A percentile compares a stretch with the other conserved stretches of the same genome.
phyloP scores from a whole-genome alignment of 2,888 invertebrate genomes.

The Criorhina ranunculi region DNA sequence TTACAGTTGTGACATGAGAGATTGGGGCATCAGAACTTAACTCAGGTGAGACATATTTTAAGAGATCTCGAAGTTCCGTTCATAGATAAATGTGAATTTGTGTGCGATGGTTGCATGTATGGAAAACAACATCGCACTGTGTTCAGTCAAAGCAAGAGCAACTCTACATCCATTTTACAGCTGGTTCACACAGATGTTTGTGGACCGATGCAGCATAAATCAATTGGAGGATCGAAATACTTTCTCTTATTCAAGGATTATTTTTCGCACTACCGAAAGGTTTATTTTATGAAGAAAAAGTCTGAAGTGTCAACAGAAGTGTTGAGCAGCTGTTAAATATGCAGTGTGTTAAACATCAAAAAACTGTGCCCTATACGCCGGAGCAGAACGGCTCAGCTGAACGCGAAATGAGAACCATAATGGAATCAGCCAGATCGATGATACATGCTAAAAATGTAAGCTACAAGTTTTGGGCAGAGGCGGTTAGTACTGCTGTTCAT shows the following conservation, averaged over 20 bases:
- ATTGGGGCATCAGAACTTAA: slow-evolving; percentile 12
- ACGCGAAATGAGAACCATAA: slow-evolving; percentile 51
- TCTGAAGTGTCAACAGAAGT: slow-evolving; percentile 10
- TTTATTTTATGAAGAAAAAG: slow-evolving; percentile 1
- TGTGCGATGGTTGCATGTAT: slow-evolving; percentile 18
- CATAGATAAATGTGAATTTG: not conserved
- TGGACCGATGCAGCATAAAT: not conserved
- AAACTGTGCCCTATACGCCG: slow-evolving; percentile 56
- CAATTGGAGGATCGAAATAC: slow-evolving; percentile 12
- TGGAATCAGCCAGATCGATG: slow-evolving; percentile 61
- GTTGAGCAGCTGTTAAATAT: not conserved
- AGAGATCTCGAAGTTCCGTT: slow-evolving; percentile 4
- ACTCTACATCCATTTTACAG: slow-evolving; percentile 3
- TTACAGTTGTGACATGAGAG: slow-evolving; percentile 22
- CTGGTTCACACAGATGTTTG: slow-evolving; percentile 19
- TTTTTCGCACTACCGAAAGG: not conserved
- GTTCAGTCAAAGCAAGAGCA: not conserved
- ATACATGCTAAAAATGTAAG: slow-evolving; percentile 61
- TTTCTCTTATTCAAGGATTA: slow-evolving; percentile 4
- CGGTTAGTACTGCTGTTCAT: slow-evolving; percentile 78
- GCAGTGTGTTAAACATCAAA: slow-evolving; percentile 45
- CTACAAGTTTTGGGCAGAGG: slow-evolving; percentile 81
- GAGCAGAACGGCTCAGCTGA: slow-evolving; percentile 56
- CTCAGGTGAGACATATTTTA: slow-evolving; percentile 1
- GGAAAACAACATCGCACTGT: slow-evolving; percentile 12